Percentiles rank a stretch among this genome's conserved stretches.
phyloP scores from a whole-genome alignment of 1,140 invertebrate genomes.

The Lepidurus couesii region DNA sequence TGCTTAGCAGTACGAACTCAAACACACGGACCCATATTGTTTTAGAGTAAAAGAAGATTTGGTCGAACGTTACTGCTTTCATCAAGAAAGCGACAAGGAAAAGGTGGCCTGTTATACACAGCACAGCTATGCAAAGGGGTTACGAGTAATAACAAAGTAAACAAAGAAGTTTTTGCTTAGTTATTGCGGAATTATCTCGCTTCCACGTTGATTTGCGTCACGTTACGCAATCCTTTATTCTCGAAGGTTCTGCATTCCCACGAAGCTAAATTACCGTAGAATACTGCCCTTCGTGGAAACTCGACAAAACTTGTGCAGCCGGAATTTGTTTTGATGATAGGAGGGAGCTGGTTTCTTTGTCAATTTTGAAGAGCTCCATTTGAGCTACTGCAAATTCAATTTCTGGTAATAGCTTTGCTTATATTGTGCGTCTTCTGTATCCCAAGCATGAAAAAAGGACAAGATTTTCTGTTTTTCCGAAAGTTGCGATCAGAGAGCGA shows the following conservation, averaged over 20 bases:
- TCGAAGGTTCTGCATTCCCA: too few relatives aligned
- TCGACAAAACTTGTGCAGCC: background rate
- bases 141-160: background rate
- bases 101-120: background rate
- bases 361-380: background rate
- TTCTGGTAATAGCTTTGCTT: conserved; percentile 16
- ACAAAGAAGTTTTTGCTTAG: background rate
- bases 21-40: background rate
- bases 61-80: background rate
- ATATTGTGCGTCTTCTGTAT: background rate
- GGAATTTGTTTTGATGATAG: background rate
- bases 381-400: background rate
- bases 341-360: background rate
- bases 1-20: background rate
- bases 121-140: conserved; percentile 1
- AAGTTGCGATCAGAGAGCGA: background rate
- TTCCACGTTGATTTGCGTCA: too few relatives aligned
- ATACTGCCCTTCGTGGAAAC: background rate
- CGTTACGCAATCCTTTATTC: too few relatives aligned
- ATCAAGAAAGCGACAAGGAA: conserved; percentile 1
- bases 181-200: background rate
- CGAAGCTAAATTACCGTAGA: too few relatives aligned
- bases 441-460: background rate
- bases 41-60: background rate
- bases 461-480: background rate